Conservation (phyloP, 2,797 vertebrate species). For the Streptopelia turtur region DNA sequence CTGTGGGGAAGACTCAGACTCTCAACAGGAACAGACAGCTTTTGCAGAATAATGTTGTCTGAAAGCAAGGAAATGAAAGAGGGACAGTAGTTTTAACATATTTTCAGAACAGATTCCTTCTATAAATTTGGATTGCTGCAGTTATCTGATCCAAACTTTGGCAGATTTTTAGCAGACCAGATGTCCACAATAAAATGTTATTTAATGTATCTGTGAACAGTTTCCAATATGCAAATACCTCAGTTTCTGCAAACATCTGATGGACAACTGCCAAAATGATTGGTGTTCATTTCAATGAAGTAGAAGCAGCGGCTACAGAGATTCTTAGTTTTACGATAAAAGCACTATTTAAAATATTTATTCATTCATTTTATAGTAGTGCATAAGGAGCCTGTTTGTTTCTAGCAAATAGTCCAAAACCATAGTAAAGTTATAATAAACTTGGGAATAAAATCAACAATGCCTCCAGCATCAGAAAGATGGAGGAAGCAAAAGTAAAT, state of each 20-base stretch:
- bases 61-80: background rate
- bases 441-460: slow-evolving; percentile 32
- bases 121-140: slow-evolving; percentile 63
- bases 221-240: slow-evolving; percentile 74
- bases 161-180: slow-evolving; percentile 75
- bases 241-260: slow-evolving; percentile 67
- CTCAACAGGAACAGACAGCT: background rate
- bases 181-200: slow-evolving; percentile 79
- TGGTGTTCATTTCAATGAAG: background rate
- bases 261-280: slow-evolving; percentile 61
- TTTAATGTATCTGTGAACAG: slow-evolving; percentile 77
- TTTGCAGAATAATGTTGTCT: background rate
- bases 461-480: background rate
- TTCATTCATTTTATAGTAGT: background rate
- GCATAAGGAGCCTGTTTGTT: background rate
- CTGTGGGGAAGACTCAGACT: background rate
- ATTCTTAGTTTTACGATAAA: background rate
- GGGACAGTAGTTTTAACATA: slow-evolving; percentile 2
- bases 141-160: slow-evolving; percentile 60
- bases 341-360: background rate
- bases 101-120: slow-evolving; percentile 46
- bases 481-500: background rate
- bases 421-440: slow-evolving; percentile 16
- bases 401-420: slow-evolving; percentile 15
- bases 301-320: background rate